Conservation (phyloP, 2,888 invertebrate genomes). For the Hyposoter didymator region DNA sequence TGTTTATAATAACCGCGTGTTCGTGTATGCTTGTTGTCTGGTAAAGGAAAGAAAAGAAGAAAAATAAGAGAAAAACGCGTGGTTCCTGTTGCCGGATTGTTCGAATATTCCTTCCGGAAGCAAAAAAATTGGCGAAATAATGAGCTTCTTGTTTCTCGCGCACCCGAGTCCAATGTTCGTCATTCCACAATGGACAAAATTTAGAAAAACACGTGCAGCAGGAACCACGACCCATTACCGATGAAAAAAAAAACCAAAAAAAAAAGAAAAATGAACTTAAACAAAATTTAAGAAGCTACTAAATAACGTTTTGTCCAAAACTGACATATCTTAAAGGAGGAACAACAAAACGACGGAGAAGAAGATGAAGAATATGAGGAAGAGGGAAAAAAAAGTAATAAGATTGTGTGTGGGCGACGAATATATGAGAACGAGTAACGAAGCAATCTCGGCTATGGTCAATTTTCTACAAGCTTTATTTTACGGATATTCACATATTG, state of each 20-base stretch:
- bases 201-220: not conserved
- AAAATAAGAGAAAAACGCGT: not conserved
- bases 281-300: slow-evolving; percentile 16
- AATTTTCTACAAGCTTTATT: slow-evolving; percentile 83
- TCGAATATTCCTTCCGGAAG: not conserved
- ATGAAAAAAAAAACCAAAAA: not conserved
- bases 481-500: slow-evolving; percentile 76
- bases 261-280: not conserved
- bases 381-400: slow-evolving; percentile 69
- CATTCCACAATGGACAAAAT: not conserved
- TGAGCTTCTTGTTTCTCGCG: too few relatives aligned
- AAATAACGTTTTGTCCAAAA: slow-evolving; percentile 48
- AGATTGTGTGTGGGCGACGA: slow-evolving; percentile 53
- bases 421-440: slow-evolving; percentile 67
- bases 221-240: slow-evolving; percentile 2
- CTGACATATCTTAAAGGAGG: slow-evolving; percentile 53
- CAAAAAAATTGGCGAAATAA: too few relatives aligned
- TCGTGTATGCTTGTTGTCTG: slow-evolving; percentile 24
- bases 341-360: slow-evolving; percentile 31
- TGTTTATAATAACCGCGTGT: slow-evolving; percentile 28
- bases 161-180: not conserved
- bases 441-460: slow-evolving; percentile 83
- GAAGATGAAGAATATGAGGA: too few relatives aligned
- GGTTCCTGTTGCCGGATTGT: slow-evolving; percentile 26
- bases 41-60: not conserved